Conservation (phyloP, 2,113 vertebrate species). For the Donacobius atricapilla region DNA sequence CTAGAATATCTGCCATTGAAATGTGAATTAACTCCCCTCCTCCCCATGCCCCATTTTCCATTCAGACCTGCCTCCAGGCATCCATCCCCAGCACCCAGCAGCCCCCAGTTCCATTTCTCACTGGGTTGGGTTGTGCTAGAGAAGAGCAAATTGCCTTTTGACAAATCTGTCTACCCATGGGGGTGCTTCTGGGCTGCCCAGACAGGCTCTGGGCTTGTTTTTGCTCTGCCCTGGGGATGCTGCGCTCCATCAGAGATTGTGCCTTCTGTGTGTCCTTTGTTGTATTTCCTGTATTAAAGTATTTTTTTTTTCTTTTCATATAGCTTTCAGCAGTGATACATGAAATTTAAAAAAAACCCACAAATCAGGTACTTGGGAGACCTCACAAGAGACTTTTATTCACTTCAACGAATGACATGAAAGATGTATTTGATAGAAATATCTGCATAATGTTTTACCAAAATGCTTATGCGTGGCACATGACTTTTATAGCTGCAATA, state of each 20-base stretch:
- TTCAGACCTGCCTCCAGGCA: not conserved
- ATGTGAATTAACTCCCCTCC: not conserved
- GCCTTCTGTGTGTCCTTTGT: not conserved
- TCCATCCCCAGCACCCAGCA: not conserved
- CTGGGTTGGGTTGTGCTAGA: not conserved
- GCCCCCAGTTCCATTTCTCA: not conserved
- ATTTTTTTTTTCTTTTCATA: not conserved
- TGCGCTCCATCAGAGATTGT: not conserved
- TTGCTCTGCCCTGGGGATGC: not conserved
- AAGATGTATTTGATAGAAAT: not conserved
- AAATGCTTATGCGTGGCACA: not conserved
- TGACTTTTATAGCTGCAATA: not conserved
- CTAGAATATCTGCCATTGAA: not conserved
- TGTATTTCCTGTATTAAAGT: not conserved
- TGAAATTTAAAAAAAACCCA: not conserved
- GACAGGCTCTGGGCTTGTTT: not conserved
- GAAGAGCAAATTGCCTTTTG: not conserved
- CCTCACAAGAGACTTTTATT: not conserved
- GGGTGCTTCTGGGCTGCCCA: not conserved
- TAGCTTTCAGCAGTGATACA: not conserved
- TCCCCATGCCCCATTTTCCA: not conserved
- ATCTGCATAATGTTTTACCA: not conserved
- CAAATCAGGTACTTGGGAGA: not conserved
- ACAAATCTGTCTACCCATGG: fast-evolving
- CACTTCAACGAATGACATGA: not conserved